Base-by-base conservation (phyloP, 2,113 vertebrate species). In the Crocuta crocuta region DNA sequence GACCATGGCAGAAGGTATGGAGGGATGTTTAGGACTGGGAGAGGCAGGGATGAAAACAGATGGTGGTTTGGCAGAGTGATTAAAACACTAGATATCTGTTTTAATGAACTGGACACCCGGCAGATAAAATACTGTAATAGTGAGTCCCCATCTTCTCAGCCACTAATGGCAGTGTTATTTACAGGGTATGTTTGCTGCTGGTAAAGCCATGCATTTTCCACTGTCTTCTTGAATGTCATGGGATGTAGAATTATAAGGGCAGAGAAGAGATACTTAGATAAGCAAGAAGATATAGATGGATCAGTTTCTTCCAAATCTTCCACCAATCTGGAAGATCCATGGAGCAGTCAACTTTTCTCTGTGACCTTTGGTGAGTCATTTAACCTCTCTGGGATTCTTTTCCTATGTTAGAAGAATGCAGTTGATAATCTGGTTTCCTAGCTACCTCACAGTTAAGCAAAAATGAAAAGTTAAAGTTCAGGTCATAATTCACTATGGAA, bases 21-120 rank as follows among this genome's bases (percentile, higher is more conserved):
- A 92, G 94, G 95, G 92, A 94, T 89, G 84, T 82, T 96, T 93
- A 82, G 73, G 76, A 50, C 63, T 94, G 76, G 94, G 83, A 91
- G 84, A 97, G 89, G 97, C 96, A 73, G 61, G 1, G 79, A 96
- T 95, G 89, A 81, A 98, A 98, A 97, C 98, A 99, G 99, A 99
- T 99, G 99, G 99, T 96, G 96, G 95, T 95, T 98, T 98, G 98
- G 98, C 98, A 99, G 98, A 98, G 94, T 98, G 98, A 98, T 98
- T 98, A 98, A 99, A 98, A 94, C 95, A 91, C 96, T 73, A 88
- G 97, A 98, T 99, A 98, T 97, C 98, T 98, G 95, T 98, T 99
- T 97, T 98, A 99, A 99, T 98, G 96, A 98, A 98, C 95, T 97
- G 97, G 97, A 98, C 97, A 98, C 97, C 97, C 96, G 97, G 96